These are phyloP conservation scores for Ptychobarbus kaznakovi DNA, from an alignment of 2,797 vertebrate species.

Conservation along the genomic window DNA sequence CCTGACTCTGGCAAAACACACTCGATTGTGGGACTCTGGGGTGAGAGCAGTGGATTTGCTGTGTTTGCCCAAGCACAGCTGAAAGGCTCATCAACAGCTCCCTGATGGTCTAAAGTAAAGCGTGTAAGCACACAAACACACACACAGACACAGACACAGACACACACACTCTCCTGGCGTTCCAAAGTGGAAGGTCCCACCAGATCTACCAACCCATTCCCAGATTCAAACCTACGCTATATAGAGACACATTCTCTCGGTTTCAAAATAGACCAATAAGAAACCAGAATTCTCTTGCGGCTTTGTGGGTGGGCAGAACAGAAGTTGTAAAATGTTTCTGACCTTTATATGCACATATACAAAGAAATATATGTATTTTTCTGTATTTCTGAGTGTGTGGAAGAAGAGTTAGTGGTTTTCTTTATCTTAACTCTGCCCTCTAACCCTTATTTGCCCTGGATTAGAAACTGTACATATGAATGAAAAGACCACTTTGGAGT, in stretches of 20 bases:
- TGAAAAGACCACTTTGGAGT: neutral
- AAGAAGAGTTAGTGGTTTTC: neutral
- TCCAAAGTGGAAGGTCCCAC: slow-evolving; percentile 52
- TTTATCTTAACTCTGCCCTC: slow-evolving; percentile 9
- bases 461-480: neutral
- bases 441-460: neutral
- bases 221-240: slow-evolving; percentile 23
- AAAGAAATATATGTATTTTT: neutral
- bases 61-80: slow-evolving; percentile 59
- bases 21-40: slow-evolving; percentile 48
- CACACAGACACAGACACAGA: slow-evolving; percentile 24
- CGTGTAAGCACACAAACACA: slow-evolving; percentile 19
- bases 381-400: neutral
- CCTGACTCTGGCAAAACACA: slow-evolving; percentile 47
- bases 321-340: slow-evolving; percentile 28
- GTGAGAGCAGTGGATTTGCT: slow-evolving; percentile 45
- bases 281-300: slow-evolving; percentile 25
- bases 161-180: slow-evolving; percentile 34
- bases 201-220: slow-evolving; percentile 24
- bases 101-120: slow-evolving; percentile 48
- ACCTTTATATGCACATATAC: slow-evolving; percentile 9
- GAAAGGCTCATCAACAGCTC: slow-evolving; percentile 60
- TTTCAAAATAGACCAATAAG: slow-evolving; percentile 22
- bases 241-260: slow-evolving; percentile 22
- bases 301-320: slow-evolving; percentile 32